phyloP scores from a whole-genome alignment of 2,113 vertebrate genomes.

The Pontoporia blainvillei region DNA sequence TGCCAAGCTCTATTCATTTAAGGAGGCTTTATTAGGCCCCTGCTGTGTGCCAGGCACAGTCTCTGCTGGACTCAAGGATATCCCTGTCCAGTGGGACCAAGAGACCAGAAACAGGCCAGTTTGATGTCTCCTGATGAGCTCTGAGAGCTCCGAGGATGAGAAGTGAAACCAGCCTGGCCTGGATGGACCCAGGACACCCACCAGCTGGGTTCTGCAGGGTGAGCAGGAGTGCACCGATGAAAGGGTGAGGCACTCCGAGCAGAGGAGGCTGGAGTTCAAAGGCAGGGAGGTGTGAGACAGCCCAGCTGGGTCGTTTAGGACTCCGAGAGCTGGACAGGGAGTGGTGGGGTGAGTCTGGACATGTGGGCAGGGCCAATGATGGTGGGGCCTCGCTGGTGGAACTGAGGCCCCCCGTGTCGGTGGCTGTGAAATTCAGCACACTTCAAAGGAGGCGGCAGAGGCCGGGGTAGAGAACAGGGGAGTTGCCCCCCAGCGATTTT shows the following conservation, averaged over 20 bases:
- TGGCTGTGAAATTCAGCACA: background rate
- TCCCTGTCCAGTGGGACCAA: background rate
- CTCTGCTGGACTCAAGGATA: rapidly evolving
- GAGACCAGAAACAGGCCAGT: background rate
- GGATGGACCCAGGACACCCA: rapidly evolving
- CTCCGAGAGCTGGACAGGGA: background rate
- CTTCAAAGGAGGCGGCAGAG: background rate
- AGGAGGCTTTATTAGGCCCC: background rate
- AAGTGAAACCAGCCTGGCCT: background rate
- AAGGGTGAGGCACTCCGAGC: rapidly evolving
- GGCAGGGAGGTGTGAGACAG: rapidly evolving
- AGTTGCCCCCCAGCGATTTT: rapidly evolving
- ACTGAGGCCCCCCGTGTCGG: background rate
- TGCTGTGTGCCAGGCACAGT: background rate
- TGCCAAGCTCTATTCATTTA: rapidly evolving
- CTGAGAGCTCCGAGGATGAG: background rate
- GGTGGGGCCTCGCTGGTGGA: rapidly evolving
- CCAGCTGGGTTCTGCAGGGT: background rate
- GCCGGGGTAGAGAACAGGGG: background rate
- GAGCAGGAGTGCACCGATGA: rapidly evolving
- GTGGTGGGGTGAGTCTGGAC: rapidly evolving
- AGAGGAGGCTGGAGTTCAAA: rapidly evolving
- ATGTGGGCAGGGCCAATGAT: rapidly evolving
- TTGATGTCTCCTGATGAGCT: background rate
- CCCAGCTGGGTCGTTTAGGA: background rate